phyloP scores from a whole-genome alignment of 2,113 vertebrate species.

The Bothrops jararaca region DNA sequence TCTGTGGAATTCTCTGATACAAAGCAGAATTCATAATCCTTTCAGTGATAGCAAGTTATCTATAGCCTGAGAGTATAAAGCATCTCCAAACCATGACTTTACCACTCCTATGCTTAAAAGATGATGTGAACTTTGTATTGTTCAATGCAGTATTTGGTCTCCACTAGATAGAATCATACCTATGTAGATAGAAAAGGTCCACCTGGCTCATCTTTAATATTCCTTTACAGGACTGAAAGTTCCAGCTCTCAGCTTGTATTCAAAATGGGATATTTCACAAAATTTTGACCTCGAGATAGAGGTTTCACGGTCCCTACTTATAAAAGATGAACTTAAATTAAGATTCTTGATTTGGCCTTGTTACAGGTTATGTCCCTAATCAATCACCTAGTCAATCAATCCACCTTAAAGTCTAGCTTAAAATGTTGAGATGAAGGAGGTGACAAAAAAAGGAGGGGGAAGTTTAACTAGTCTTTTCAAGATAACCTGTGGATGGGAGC shows the following conservation, averaged over 20 bases:
- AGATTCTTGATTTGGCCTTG: not conserved
- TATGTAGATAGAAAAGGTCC: not conserved
- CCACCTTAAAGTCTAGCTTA: not conserved
- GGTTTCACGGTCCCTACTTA: not conserved
- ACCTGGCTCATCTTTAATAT: not conserved
- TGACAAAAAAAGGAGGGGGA: not conserved
- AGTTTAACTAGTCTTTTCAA: too few species aligned
- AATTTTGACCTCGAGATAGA: not conserved
- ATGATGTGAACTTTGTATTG: not conserved
- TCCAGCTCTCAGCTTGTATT: not conserved
- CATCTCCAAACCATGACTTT: not conserved
- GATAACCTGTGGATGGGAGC: too few species aligned
- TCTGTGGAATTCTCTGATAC: not conserved
- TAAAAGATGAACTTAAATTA: not conserved
- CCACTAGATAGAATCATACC: not conserved
- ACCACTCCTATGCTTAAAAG: not conserved
- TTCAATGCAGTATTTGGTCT: not conserved
- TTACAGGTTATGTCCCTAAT: not conserved
- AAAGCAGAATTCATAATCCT: not conserved
- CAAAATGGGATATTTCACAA: not conserved
- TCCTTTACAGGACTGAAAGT: not conserved
- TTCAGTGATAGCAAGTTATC: not conserved
- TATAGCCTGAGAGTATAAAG: not conserved
- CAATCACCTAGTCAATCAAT: not conserved
- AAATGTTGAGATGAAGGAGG: not conserved